phyloP scores from a whole-genome alignment of 1,140 invertebrate species.

The Bilobella aurantiaca region DNA sequence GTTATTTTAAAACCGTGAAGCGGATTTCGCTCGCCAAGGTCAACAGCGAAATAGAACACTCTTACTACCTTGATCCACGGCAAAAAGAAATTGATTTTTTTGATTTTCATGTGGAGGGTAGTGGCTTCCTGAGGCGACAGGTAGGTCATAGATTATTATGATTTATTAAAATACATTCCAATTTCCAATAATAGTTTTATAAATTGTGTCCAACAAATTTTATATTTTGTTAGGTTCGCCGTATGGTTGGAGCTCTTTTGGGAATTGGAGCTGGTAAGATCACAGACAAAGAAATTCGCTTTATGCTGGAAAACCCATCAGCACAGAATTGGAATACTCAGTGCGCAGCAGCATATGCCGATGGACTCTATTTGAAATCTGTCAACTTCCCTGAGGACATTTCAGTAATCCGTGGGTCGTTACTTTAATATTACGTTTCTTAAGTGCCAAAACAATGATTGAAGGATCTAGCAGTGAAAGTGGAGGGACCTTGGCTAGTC shows the following conservation, averaged over 20 bases:
- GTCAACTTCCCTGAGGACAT: constrained; percentile 52
- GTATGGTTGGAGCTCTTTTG: constrained; percentile 56
- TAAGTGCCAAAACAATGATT: too few species aligned
- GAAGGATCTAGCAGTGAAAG: neutral
- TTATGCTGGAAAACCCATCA: constrained; percentile 62
- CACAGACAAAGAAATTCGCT: constrained; percentile 49
- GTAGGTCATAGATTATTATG: constrained; percentile 13
- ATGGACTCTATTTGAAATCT: constrained; percentile 56
- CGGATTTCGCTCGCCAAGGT: constrained; percentile 16
- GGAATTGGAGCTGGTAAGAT: constrained; percentile 49
- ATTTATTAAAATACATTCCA: too few species aligned
- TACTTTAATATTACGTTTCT: neutral
- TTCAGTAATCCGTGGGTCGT: constrained; percentile 41
- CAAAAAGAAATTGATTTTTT: constrained; percentile 22
- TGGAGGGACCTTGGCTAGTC: neutral
- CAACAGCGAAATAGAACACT: neutral
- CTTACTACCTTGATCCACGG: constrained; percentile 2
- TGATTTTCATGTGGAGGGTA: constrained; percentile 29
- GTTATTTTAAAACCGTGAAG: constrained; percentile 23
- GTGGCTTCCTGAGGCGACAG: constrained; percentile 31
- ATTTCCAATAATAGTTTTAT: constrained; percentile 17
- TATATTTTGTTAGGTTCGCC: constrained; percentile 50
- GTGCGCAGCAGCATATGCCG: constrained; percentile 45
- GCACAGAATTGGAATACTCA: constrained; percentile 52
- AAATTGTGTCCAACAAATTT: constrained; percentile 14